A percentile compares a stretch with the other conserved stretches of the same genome.
phyloP scores from a whole-genome alignment of 2,888 invertebrate species.

The Liopterus haemorrhoidalis region DNA sequence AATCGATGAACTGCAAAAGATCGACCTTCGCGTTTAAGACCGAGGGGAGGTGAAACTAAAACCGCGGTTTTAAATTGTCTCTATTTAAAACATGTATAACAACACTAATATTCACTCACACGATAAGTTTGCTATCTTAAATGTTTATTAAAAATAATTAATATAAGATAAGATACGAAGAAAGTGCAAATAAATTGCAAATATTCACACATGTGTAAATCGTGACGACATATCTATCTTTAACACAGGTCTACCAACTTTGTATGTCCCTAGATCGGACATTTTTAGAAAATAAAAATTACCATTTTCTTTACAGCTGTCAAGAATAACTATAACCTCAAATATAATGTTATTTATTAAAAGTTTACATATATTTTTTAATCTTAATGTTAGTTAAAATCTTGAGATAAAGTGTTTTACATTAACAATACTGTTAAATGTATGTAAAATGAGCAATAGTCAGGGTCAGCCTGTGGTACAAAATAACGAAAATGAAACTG shows the following conservation, averaged over 20 bases:
- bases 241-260: conserved; percentile 18
- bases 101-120: conserved; percentile 14
- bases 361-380: no score
- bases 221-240: conserved; percentile 44
- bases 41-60: conserved; percentile 19
- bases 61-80: conserved; percentile 12
- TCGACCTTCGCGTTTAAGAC: conserved; percentile 20
- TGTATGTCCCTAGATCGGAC: no score
- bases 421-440: neutral
- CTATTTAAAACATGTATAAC: conserved; percentile 15
- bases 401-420: neutral
- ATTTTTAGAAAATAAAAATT: no score
- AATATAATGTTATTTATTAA: conserved; percentile 19
- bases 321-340: conserved; percentile 15
- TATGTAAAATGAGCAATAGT: neutral
- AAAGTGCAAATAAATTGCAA: conserved; percentile 33
- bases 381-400: neutral
- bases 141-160: conserved; percentile 12
- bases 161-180: conserved; percentile 21
- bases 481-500: conserved; percentile 18
- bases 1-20: conserved; percentile 24
- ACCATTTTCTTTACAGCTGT: conserved; percentile 11
- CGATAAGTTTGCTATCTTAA: conserved; percentile 15
- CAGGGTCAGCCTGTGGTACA: conserved; percentile 3
- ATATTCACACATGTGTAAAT: conserved; percentile 47